A percentile compares a stretch with the other conserved stretches of the same genome.
Conservation (phyloP, 1,140 invertebrate genomes). For the Brachionus plicatilis region DNA sequence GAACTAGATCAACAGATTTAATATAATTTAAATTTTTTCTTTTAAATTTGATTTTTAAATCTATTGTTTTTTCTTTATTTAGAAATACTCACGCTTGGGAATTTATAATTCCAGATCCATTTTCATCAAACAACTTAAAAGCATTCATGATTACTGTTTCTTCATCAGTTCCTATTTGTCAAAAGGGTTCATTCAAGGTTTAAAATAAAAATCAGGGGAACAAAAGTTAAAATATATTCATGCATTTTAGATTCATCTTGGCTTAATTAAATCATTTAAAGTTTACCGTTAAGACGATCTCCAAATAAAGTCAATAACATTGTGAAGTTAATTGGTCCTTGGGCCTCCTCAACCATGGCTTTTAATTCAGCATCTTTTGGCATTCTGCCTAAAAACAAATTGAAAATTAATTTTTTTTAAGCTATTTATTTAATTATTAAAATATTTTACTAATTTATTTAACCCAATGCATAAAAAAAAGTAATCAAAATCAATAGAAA, state of each 20-base stretch:
- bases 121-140: slow-evolving; percentile 91
- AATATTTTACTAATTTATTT: too few species aligned
- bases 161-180: slow-evolving; percentile 74
- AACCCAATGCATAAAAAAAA: too few species aligned
- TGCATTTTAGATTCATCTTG: not conserved
- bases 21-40: not conserved
- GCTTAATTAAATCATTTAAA: not conserved
- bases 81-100: not conserved
- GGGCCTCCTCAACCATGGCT: slow-evolving; percentile 78
- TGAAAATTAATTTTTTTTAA: not conserved
- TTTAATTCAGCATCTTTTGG: slow-evolving; percentile 82
- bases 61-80: not conserved
- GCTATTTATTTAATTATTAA: too few species aligned
- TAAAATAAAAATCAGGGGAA: not conserved
- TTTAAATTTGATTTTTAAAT: not conserved
- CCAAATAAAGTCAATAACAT: slow-evolving; percentile 85
- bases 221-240: not conserved
- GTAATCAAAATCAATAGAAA: too few species aligned
- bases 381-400: slow-evolving; percentile 60
- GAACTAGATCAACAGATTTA: not conserved
- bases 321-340: slow-evolving; percentile 90
- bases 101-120: slow-evolving; percentile 64
- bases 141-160: slow-evolving; percentile 94
- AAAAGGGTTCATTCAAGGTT: not conserved
- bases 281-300: slow-evolving; percentile 51